These are phyloP conservation scores for Erpetoichthys calabaricus DNA, from an alignment of 2,797 vertebrate species.

Conservation along the genomic window DNA sequence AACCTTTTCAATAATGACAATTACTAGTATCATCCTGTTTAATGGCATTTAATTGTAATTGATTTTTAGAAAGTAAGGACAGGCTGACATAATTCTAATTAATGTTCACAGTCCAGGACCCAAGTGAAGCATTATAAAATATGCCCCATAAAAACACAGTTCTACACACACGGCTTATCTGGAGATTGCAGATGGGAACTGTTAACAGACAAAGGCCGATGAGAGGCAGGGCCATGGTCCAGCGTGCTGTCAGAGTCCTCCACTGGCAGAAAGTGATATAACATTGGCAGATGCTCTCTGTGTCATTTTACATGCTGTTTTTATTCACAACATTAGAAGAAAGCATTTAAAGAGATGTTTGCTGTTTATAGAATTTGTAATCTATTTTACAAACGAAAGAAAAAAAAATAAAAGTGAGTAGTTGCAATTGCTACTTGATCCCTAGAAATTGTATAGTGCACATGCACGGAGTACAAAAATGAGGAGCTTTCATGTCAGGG, in stretches of 20 bases:
- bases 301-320: background rate
- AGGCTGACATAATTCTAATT: constrained; percentile 10
- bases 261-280: constrained; percentile 7
- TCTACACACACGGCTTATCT: background rate
- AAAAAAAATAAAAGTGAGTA: too few species aligned
- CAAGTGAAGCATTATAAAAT: background rate
- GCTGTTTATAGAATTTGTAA: too few species aligned
- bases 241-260: constrained; percentile 7
- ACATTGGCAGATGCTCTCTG: constrained; percentile 7
- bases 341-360: too few species aligned
- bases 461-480: too few species aligned
- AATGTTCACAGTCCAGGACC: background rate
- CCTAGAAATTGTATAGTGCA: too few species aligned
- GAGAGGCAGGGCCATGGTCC: background rate
- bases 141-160: background rate
- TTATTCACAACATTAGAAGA: too few species aligned
- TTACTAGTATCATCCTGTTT: too few species aligned
- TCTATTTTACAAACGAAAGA: too few species aligned
- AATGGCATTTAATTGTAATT: too few species aligned
- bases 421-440: too few species aligned
- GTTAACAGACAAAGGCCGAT: background rate
- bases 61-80: constrained; percentile 7
- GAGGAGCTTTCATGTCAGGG: too few species aligned
- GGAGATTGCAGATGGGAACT: background rate
- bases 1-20: too few species aligned